Evolutionary conservation across 1,140 invertebrate species (phyloP).

Genomic region (Contarinia nasturtii): DNA sequence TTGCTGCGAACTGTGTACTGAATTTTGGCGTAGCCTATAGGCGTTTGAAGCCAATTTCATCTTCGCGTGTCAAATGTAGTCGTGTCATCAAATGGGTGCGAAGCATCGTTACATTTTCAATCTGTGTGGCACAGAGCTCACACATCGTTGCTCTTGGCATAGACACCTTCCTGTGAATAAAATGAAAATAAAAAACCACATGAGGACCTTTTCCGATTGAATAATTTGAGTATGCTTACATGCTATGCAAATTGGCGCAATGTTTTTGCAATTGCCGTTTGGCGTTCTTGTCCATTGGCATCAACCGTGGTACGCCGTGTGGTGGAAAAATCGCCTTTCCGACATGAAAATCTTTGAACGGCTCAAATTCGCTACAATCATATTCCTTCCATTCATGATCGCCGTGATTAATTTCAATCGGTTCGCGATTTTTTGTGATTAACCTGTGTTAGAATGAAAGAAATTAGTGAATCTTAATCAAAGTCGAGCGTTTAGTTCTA

Average conservation of each 20-base stretch:
- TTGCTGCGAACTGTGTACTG: too few relatives aligned
- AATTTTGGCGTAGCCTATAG: too few relatives aligned
- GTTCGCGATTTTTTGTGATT: constrained; percentile 13
- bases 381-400: constrained; percentile 23
- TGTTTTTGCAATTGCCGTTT: too few relatives aligned
- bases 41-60: constrained; percentile 11
- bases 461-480: too few relatives aligned
- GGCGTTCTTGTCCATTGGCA: too few relatives aligned
- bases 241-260: too few relatives aligned
- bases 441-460: constrained; percentile 7
- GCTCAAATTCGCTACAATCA: constrained; percentile 19
- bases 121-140: constrained; percentile 23
- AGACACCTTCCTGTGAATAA: constrained; percentile 1
- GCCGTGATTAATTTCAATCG: constrained; percentile 18
- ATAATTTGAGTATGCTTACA: too few relatives aligned
- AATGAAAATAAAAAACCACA: too few relatives aligned
- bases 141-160: constrained; percentile 16
- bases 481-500: too few relatives aligned
- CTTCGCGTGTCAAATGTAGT: constrained; percentile 21
- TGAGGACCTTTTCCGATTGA: too few relatives aligned
- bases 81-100: constrained; percentile 26
- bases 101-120: constrained; percentile 21
- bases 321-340: constrained; percentile 30
- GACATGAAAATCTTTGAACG: constrained; percentile 22
- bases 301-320: constrained; percentile 26